Conservation (phyloP, 2,888 invertebrate genomes). For the Teinopalpus imperialis region DNA sequence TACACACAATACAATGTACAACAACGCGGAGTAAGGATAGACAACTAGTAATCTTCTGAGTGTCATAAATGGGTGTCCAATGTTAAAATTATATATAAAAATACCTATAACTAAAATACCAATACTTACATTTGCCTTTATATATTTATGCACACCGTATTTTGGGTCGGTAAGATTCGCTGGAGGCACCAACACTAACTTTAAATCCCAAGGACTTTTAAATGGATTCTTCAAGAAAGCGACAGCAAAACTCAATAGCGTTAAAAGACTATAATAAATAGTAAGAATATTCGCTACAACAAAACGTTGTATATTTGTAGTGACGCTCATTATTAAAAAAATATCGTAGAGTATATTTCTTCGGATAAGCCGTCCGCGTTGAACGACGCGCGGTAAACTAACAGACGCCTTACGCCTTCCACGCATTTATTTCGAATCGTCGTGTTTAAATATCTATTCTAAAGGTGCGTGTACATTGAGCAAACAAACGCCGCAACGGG, state of each 20-base stretch:
- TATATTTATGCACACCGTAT: slow-evolving; percentile 77
- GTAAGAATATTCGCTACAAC: slow-evolving; percentile 29
- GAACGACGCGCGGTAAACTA: not conserved
- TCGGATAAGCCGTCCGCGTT: not conserved
- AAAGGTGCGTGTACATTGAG: not conserved
- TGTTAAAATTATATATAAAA: too few relatives aligned
- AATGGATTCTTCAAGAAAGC: slow-evolving; percentile 30
- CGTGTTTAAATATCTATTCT: too few relatives aligned
- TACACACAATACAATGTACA: too few relatives aligned
- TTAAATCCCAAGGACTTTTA: slow-evolving; percentile 27
- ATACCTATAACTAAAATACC: too few relatives aligned
- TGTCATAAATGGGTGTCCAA: too few relatives aligned
- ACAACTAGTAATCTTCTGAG: too few relatives aligned
- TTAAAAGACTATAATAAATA: slow-evolving; percentile 22
- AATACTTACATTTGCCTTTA: slow-evolving; percentile 77
- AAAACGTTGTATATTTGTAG: slow-evolving; percentile 27
- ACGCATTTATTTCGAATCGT: slow-evolving; percentile 10
- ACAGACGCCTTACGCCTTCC: not conserved
- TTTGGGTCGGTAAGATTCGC: slow-evolving; percentile 67
- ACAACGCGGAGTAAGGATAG: too few relatives aligned
- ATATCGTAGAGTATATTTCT: not conserved
- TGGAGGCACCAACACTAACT: slow-evolving; percentile 60
- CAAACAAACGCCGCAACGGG: not conserved
- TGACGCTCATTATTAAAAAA: slow-evolving; percentile 26
- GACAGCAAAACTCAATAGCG: slow-evolving; percentile 19